Evolutionary conservation across 2,797 vertebrate genomes (phyloP).

Genomic region (Epinephelus coioides): DNA sequence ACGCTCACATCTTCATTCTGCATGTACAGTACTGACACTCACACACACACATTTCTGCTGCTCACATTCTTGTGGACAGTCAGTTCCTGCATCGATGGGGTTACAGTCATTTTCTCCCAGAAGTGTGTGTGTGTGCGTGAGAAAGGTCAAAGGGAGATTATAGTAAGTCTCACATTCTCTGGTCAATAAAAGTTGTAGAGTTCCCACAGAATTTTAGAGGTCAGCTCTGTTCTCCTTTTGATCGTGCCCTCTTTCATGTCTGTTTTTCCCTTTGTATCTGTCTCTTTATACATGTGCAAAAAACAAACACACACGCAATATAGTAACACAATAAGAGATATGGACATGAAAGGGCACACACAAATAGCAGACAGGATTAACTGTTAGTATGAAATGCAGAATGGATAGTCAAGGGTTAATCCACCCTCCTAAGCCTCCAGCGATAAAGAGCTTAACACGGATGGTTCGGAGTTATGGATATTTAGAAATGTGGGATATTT

Average conservation of each 20-base stretch:
- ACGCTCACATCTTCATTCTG: neutral
- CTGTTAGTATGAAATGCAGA: constrained; percentile 52
- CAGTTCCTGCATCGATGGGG: neutral
- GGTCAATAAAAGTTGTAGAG: constrained; percentile 31
- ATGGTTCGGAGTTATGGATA: constrained; percentile 65
- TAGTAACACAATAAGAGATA: constrained; percentile 19
- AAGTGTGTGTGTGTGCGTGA: neutral
- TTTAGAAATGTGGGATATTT: constrained; percentile 70
- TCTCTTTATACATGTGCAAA: neutral
- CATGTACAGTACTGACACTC: neutral
- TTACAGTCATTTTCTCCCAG: constrained; percentile 13
- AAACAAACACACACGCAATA: constrained; percentile 14
- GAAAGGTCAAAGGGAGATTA: constrained; percentile 55
- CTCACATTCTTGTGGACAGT: constrained; percentile 1
- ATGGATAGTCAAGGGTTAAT: constrained; percentile 69
- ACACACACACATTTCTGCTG: neutral
- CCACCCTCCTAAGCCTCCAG: constrained; percentile 64
- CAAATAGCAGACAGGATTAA: constrained; percentile 56
- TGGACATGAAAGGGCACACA: constrained; percentile 46
- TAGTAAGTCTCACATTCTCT: constrained; percentile 29
- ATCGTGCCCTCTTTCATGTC: constrained; percentile 19
- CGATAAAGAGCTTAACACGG: constrained; percentile 75
- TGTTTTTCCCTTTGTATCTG: constrained; percentile 15
- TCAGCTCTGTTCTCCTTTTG: constrained; percentile 13
- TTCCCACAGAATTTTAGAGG: constrained; percentile 44